phyloP scores from a whole-genome alignment of 1,140 invertebrate genomes.

The Aphelenchoides besseyi region DNA sequence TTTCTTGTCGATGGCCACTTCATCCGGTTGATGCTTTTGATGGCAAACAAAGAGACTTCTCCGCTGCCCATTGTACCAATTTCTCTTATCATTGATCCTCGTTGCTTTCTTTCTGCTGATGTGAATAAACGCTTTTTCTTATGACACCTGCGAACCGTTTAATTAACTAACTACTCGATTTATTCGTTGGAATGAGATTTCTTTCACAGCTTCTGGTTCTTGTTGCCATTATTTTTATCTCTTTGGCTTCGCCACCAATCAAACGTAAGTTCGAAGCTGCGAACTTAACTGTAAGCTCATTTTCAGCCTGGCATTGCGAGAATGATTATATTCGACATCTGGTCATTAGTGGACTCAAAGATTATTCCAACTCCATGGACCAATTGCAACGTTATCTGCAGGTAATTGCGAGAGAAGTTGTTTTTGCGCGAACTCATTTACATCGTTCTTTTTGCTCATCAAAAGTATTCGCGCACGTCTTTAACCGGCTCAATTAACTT shows the following conservation, averaged over 20 bases:
- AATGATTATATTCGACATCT: not conserved
- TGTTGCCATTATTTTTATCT: not conserved
- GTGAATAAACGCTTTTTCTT: not conserved
- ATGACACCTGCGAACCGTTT: not conserved
- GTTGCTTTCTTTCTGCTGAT: not conserved
- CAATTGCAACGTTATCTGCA: not conserved
- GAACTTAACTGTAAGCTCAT: not conserved
- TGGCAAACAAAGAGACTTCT: not conserved
- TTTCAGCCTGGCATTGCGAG: not conserved
- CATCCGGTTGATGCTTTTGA: not conserved
- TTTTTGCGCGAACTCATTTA: no score
- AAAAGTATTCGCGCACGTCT: no score
- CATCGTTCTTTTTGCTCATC: no score
- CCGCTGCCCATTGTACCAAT: not conserved
- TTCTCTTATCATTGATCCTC: not conserved
- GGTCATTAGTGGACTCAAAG: not conserved
- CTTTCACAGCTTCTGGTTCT: not conserved
- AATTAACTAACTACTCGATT: not conserved
- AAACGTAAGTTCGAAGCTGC: not conserved
- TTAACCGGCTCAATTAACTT: no score
- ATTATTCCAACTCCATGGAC: not conserved
- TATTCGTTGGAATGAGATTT: not conserved
- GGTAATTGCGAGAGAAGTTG: not conserved
- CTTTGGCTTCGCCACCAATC: not conserved
- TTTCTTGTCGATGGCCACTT: conserved; percentile 8